Evolutionary conservation across 2,113 vertebrate genomes (phyloP).

Genomic region (Leptobrachium leishanense): DNA sequence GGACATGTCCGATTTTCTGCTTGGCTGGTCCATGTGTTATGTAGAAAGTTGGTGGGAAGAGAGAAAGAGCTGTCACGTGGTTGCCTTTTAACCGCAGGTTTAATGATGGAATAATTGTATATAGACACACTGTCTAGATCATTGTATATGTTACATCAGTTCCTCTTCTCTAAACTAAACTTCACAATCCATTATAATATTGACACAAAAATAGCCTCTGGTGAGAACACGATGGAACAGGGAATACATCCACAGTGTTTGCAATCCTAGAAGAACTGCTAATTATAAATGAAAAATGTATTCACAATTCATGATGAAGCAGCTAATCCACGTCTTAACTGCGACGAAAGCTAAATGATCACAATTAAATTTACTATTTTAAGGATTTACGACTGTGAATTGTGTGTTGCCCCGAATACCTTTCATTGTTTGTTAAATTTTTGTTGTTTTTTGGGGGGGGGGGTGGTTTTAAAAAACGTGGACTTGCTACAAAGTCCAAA

Average conservation of each 20-base stretch:
- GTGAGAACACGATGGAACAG: background rate
- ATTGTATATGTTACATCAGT: background rate
- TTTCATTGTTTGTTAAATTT: too few relatives aligned
- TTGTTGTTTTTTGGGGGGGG: too few relatives aligned
- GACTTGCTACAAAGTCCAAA: too few relatives aligned
- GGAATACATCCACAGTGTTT: background rate
- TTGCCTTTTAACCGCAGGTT: background rate
- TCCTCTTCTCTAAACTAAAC: background rate
- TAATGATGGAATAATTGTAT: background rate
- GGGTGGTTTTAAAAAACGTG: too few relatives aligned
- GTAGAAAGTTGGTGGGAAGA: slow-evolving; percentile 7
- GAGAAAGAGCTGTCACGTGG: background rate
- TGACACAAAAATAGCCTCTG: background rate
- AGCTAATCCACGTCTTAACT: too few relatives aligned
- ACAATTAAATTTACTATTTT: too few relatives aligned
- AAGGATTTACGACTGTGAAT: too few relatives aligned
- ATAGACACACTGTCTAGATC: background rate
- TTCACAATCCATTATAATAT: background rate
- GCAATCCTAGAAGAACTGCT: too few relatives aligned
- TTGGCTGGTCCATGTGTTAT: slow-evolving; percentile 55
- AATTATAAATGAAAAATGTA: too few relatives aligned
- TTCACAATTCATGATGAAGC: too few relatives aligned
- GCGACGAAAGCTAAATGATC: too few relatives aligned
- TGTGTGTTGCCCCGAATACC: too few relatives aligned
- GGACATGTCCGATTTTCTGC: slow-evolving; percentile 74